phyloP scores from a whole-genome alignment of 2,797 vertebrate genomes.

The Macropodus opercularis region DNA sequence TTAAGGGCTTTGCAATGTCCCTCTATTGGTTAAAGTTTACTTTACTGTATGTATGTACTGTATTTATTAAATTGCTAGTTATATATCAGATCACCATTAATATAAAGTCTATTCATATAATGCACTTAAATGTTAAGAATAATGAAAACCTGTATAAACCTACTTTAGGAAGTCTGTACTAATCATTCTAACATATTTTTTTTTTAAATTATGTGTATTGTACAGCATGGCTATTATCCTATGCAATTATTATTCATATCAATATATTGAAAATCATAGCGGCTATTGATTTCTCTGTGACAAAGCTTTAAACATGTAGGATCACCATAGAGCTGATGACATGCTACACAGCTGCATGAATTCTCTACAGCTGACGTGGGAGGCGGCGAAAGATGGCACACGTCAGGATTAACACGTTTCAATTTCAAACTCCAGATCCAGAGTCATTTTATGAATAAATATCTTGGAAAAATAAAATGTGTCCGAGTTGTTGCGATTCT shows the following conservation, averaged over 20 bases:
- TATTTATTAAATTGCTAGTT: conserved; percentile 76
- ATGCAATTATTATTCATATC: conserved; percentile 91
- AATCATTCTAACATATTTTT: conserved; percentile 82
- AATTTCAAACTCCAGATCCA: conserved; percentile 81
- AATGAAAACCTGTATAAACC: conserved; percentile 74
- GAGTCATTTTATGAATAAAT: conserved; percentile 97
- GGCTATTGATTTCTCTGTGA: conserved; percentile 81
- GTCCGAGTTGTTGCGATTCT: conserved; percentile 19
- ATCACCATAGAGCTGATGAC: conserved; percentile 80
- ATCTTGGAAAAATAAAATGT: conserved; percentile 69
- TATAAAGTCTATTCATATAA: conserved; percentile 83
- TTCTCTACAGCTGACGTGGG: conserved; percentile 84
- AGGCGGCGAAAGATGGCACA: conserved; percentile 75
- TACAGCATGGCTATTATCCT: conserved; percentile 98
- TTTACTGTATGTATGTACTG: conserved; percentile 76
- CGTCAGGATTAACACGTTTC: conserved; percentile 75
- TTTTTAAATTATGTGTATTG: conserved; percentile 87
- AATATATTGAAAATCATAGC: conserved; percentile 73
- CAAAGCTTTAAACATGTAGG: conserved; percentile 89
- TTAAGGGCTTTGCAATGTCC: conserved; percentile 85
- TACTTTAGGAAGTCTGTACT: conserved; percentile 77
- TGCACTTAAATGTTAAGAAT: conserved; percentile 91
- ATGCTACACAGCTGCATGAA: conserved; percentile 87
- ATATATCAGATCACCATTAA: conserved; percentile 72
- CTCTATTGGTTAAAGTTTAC: conserved; percentile 71